Conservation (phyloP, 2,797 vertebrate species). For the Triplophysa yarkandensis region DNA sequence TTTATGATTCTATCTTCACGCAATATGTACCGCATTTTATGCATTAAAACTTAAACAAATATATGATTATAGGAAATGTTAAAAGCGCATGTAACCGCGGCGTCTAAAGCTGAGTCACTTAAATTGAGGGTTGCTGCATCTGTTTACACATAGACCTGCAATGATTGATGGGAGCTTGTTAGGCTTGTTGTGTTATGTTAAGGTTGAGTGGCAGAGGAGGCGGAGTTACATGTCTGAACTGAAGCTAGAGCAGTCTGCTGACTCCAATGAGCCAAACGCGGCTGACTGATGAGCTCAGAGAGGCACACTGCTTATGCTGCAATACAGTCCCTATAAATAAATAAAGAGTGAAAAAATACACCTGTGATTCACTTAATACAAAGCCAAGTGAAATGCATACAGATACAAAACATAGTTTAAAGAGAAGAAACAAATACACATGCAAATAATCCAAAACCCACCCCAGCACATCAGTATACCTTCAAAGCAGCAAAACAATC, state of each 20-base stretch:
- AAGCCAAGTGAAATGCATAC: conserved; percentile 44
- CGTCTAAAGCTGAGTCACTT: conserved; percentile 21
- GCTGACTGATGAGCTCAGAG: conserved; percentile 53
- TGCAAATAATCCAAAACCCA: conserved; percentile 1
- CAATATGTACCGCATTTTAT: background rate
- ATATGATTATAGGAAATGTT: background rate
- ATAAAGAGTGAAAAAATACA: conserved; percentile 53
- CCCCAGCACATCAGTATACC: background rate
- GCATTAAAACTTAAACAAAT: too few relatives aligned
- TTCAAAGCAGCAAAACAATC: conserved; percentile 55
- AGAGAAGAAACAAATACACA: conserved; percentile 13
- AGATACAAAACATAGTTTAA: conserved; percentile 58
- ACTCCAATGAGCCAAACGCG: conserved; percentile 40
- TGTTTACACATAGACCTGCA: conserved; percentile 26
- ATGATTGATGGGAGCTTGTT: conserved; percentile 47
- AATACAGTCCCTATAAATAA: conserved; percentile 48
- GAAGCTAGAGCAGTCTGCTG: conserved; percentile 34
- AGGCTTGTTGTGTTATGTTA: conserved; percentile 39
- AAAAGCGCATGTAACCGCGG: background rate
- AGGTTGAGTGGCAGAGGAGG: conserved; percentile 14
- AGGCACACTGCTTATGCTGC: conserved; percentile 56
- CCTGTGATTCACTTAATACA: conserved; percentile 43
- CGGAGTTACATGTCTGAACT: conserved; percentile 29
- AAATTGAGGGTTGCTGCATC: conserved; percentile 22
- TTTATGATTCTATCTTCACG: background rate